Evolutionary conservation across 2,888 invertebrate genomes (phyloP).

Genomic region (Mythimna albipuncta): DNA sequence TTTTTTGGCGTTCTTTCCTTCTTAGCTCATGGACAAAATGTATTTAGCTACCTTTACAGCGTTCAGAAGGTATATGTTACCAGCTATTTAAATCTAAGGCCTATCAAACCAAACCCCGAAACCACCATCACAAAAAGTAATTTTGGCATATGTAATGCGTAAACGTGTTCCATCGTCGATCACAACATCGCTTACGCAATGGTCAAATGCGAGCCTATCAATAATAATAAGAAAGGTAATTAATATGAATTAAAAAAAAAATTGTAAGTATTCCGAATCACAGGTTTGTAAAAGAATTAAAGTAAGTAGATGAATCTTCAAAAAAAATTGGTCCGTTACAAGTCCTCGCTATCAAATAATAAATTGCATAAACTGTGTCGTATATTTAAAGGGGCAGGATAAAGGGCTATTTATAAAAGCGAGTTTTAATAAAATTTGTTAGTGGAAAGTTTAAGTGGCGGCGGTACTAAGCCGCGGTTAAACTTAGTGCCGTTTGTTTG

Average conservation of each 20-base stretch:
- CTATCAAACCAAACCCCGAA: too few relatives aligned
- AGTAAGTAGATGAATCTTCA: background rate
- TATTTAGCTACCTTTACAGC: background rate
- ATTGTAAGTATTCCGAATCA: background rate
- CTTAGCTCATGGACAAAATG: too few relatives aligned
- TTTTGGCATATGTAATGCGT: too few relatives aligned
- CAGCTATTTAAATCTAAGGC: too few relatives aligned
- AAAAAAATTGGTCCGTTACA: background rate
- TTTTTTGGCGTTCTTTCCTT: too few relatives aligned
- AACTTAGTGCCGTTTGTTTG: constrained; percentile 81
- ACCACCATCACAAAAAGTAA: too few relatives aligned
- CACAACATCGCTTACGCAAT: too few relatives aligned
- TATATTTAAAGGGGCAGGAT: constrained; percentile 4
- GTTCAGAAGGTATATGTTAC: background rate
- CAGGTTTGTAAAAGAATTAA: background rate
- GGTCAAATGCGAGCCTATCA: too few relatives aligned
- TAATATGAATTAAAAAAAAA: too few relatives aligned
- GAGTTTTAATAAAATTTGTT: constrained; percentile 77
- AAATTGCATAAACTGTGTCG: constrained; percentile 20
- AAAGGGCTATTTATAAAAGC: constrained; percentile 58
- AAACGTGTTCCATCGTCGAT: too few relatives aligned
- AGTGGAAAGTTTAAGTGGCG: constrained; percentile 73
- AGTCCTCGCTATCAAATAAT: background rate
- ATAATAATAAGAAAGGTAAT: too few relatives aligned
- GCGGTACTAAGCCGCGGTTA: constrained; percentile 77